Base-by-base conservation (phyloP, 2,888 invertebrate species). In the Ennomos erosarius region DNA sequence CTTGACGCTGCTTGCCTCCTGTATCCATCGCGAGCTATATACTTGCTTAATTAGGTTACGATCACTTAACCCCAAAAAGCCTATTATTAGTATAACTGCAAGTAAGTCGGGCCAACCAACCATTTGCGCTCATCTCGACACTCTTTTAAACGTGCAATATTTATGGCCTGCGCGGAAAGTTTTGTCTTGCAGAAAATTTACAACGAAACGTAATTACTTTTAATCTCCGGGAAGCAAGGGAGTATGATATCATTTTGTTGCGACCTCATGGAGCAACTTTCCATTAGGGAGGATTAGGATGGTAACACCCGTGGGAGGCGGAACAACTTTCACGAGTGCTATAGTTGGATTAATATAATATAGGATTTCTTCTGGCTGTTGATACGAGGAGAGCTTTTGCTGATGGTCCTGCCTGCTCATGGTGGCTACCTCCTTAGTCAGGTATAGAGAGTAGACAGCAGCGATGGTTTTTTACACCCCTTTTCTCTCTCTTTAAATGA, bases 141-240 rank as follows among this genome's bases (percentile, higher is more conserved):
- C 10, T n/a, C n/a, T 8, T 13, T 6, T 26, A 9, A 39, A 39
- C 53, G 49, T 44, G 43, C 39, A 43, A 47, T 60, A 55, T 55
- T 60, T 51, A 55, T 45, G 26, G 12, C 39, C 35, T 26, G 51
- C 51, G 47, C 10, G 13, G 47, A 69, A 69, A 62, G 66, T 72
- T 74, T 73, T 68, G 68, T 71, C 65, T 65, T 70, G 77, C 75
- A 69, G 74, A 78, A 78, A 79, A 81, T 79, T 76, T 78, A 82
- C 84, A 81, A 75, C 76, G 73, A 76, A 82, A 79, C 65, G 81
- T 83, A 84, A 82, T 84, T 83, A 81, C 71, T 64, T 71, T 75
- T 79, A 81, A 79, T 78, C 77, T 73, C 70, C 39, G 8, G 37
- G 59, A 59, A 67, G 60, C 51, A 55, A 53, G 52, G 60, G 55